Conservation (phyloP, 1,140 invertebrate species). For the Bombus sibiricus region DNA sequence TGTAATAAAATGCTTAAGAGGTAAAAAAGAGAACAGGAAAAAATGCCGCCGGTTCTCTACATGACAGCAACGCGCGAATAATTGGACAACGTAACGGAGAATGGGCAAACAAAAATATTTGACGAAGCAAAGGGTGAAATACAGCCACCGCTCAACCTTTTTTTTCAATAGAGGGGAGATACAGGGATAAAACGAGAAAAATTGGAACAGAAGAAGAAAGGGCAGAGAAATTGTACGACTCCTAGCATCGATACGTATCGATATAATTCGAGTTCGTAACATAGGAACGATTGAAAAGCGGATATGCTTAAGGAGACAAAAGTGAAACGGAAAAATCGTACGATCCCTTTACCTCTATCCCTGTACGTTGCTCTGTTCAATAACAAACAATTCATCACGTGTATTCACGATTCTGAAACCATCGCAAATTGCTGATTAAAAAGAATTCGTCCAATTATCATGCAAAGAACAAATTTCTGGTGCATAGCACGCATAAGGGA, state of each 20-base stretch:
- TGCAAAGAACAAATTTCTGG: neutral
- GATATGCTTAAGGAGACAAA: neutral
- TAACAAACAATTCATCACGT: neutral
- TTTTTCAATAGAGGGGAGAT: neutral
- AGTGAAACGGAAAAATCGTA: too few relatives aligned
- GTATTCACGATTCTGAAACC: neutral
- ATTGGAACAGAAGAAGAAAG: neutral
- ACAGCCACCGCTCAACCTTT: neutral
- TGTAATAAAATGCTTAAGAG: constrained; percentile 16
- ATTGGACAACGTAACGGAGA: constrained; percentile 16
- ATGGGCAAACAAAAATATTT: constrained; percentile 30
- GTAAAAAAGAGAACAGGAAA: neutral
- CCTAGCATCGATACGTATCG: neutral
- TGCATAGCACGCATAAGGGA: neutral
- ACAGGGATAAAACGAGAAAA: neutral
- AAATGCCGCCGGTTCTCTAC: neutral
- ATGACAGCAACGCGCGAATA: constrained; percentile 13
- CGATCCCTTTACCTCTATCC: too few relatives aligned
- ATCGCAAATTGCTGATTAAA: neutral
- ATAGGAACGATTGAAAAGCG: neutral
- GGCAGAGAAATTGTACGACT: neutral
- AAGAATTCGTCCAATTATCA: neutral
- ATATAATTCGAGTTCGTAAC: neutral
- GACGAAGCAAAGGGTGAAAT: constrained; percentile 7
- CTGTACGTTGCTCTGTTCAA: too few relatives aligned